Base-by-base conservation (phyloP, 2,888 invertebrate species). In the Hydrotaea diabolus region DNA sequence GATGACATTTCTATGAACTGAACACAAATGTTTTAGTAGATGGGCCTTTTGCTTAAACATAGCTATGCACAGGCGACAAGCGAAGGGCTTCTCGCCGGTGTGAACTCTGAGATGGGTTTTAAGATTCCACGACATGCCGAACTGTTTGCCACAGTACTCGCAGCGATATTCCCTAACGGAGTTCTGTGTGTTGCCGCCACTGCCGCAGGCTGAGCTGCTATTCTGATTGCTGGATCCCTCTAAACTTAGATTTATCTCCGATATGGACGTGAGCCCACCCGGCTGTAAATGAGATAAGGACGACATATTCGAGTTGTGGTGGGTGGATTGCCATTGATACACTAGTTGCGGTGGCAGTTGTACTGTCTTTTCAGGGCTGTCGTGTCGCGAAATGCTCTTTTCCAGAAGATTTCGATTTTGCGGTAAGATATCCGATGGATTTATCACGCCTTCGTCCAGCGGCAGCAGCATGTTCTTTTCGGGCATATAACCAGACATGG, bases 11-110 rank as follows among this genome's bases (percentile, higher is more conserved):
- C 97, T 94, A 93, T 97, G 97, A 85, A 97, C 97, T 86, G 97
- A 97, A 93, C 97, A 97, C 90, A 97, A 94, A 90, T 97, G 97
- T 93, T 97, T 97, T 83, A 97, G 92, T 88, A 97, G 93, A 91
- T 97, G 97, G 7, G 97, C 97, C 91, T 97, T 97, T 90, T 97
- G 97, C 93, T 97, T 97, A 92, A 97, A 97, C 97, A 97, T 97
- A 78, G 97, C 97, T 82, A 97, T 96, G 90, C 97, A 97, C 66
- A 97, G 94, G 88, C 97, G 94, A 93, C 97, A 97, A 87, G 97
- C 97, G 90, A 97, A 97, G 0, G 97, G 97, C 91, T 97, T 97
- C 89, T 97, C 97, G 82, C 97, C 97, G 0, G 97, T 97, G 90
- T 97, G 97, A 23, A 97, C 97, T 90, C 97, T 94, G 80, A 97